Evolutionary conservation across 2,113 vertebrate species (phyloP).

Genomic region (Genyomyrus donnyi): DNA sequence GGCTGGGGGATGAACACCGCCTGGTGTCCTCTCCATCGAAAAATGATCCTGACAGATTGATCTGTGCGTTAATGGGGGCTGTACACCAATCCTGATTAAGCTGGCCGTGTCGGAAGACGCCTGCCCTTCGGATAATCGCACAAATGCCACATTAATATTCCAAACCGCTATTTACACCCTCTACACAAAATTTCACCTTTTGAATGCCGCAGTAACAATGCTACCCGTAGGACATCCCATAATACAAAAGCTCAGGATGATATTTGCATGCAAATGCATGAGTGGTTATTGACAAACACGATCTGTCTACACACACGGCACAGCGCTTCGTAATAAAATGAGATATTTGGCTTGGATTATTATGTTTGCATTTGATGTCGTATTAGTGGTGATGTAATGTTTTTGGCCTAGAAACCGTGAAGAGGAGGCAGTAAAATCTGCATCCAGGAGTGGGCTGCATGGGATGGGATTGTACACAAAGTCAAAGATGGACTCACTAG

Average conservation of each 20-base stretch:
- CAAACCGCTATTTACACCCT: not conserved
- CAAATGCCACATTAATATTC: conserved; percentile 5
- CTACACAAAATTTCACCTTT: not conserved
- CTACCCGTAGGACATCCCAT: not conserved
- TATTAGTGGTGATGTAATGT: conserved; percentile 7
- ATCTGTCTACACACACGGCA: not conserved
- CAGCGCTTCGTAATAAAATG: not conserved
- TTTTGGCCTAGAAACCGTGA: not conserved
- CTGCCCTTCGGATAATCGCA: not conserved
- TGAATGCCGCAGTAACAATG: not conserved
- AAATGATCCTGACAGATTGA: conserved; percentile 1
- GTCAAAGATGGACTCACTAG: not conserved
- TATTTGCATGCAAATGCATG: not conserved
- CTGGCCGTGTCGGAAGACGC: not conserved
- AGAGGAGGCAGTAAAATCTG: not conserved
- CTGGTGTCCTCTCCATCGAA: not conserved
- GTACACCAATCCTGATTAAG: not conserved
- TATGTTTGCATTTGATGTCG: not conserved
- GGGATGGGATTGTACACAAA: not conserved
- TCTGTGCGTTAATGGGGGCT: not conserved
- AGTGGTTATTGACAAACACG: not conserved
- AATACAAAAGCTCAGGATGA: not conserved
- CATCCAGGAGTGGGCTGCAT: not conserved
- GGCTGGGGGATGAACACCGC: not conserved
- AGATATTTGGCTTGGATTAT: not conserved